phyloP scores from a whole-genome alignment of 2,888 invertebrate genomes.

The Oxycera nigricornis region DNA sequence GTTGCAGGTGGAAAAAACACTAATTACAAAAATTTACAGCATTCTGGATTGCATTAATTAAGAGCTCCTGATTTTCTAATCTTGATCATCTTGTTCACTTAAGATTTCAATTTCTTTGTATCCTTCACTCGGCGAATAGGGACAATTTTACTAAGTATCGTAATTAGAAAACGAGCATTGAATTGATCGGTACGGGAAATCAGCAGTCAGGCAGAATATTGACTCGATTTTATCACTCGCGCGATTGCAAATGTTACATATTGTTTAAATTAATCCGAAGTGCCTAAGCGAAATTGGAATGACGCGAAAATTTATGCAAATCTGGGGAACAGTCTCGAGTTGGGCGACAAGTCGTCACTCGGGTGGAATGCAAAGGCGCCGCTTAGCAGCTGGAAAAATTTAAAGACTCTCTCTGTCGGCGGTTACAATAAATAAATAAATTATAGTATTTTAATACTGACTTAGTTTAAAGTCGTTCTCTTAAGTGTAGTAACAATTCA shows the following conservation, averaged over 20 bases:
- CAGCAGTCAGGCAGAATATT: background rate
- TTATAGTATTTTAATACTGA: slow-evolving; percentile 45
- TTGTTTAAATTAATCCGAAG: slow-evolving; percentile 19
- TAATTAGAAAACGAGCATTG: background rate
- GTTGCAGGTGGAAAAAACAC: background rate
- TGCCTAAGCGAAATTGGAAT: background rate
- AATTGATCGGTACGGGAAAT: background rate
- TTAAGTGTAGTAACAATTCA: slow-evolving; percentile 36
- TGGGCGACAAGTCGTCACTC: slow-evolving; percentile 9
- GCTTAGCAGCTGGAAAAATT: slow-evolving; percentile 28
- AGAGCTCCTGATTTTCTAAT: background rate
- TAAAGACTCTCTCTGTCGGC: slow-evolving; percentile 34
- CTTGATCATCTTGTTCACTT: background rate
- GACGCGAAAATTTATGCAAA: slow-evolving; percentile 28
- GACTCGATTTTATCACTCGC: slow-evolving; percentile 6
- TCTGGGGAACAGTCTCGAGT: background rate
- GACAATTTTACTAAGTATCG: background rate
- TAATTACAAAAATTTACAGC: background rate
- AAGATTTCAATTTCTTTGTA: background rate
- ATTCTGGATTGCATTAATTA: slow-evolving; percentile 6
- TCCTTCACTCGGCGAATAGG: slow-evolving; percentile 23
- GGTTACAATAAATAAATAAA: slow-evolving; percentile 44
- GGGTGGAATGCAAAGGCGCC: slow-evolving; percentile 5
- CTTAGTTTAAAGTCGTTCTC: slow-evolving; percentile 37
- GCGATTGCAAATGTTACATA: background rate